Evolutionary conservation across 2,113 vertebrate genomes (phyloP).

Genomic region (Trachemys scripta): DNA sequence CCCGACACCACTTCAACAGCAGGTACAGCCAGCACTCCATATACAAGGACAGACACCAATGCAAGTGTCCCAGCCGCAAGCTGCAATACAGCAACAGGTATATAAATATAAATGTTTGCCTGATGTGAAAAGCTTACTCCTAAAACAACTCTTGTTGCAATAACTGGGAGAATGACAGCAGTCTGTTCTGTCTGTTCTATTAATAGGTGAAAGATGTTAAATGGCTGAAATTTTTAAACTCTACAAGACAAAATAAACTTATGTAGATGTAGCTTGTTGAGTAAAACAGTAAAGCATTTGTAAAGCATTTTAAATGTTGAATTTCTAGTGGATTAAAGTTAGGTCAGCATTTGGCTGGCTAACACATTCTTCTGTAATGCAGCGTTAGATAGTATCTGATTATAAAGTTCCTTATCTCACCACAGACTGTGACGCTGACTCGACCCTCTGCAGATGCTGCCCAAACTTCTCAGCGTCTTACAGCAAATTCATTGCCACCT

Average conservation of each 20-base stretch:
- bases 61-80: slow-evolving; percentile 78
- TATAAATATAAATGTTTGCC: accelerated
- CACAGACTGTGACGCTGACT: slow-evolving; percentile 86
- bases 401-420: neutral
- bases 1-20: slow-evolving; percentile 86
- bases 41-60: slow-evolving; percentile 81
- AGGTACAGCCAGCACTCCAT: slow-evolving; percentile 84
- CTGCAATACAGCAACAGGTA: slow-evolving; percentile 82
- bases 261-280: neutral
- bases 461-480: slow-evolving; percentile 86
- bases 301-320: neutral
- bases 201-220: neutral
- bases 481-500: slow-evolving; percentile 80
- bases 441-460: slow-evolving; percentile 85
- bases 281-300: neutral
- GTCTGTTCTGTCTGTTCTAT: neutral
- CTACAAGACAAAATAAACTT: neutral
- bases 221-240: accelerated
- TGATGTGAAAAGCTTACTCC: neutral
- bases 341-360: neutral
- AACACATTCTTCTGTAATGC: neutral
- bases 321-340: neutral
- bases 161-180: accelerated
- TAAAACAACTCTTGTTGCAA: neutral
- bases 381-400: neutral